Evolutionary conservation across 2,797 vertebrate species (phyloP).

Genomic region (Crocidura indochinensis): DNA sequence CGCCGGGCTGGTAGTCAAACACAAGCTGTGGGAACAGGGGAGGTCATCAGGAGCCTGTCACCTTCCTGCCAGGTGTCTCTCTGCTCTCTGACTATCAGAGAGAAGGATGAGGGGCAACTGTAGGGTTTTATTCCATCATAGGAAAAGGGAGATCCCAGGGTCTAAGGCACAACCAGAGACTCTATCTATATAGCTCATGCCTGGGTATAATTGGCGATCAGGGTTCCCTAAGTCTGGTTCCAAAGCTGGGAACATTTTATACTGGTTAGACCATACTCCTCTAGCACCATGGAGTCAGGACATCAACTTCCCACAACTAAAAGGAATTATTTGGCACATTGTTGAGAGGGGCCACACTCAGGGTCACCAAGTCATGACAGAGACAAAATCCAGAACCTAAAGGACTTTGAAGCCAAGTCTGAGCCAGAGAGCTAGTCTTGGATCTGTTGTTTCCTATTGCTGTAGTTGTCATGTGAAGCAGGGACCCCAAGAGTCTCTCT

Average conservation of each 20-base stretch:
- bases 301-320: too few species aligned
- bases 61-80: background rate
- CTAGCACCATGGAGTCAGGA: too few species aligned
- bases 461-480: background rate
- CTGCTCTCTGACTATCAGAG: background rate
- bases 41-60: conserved; percentile 10
- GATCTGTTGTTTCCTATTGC: too few species aligned
- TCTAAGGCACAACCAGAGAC: background rate
- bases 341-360: too few species aligned
- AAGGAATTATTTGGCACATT: too few species aligned
- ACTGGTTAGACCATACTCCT: too few species aligned
- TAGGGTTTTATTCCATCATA: background rate
- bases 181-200: background rate
- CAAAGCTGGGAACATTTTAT: too few species aligned
- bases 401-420: background rate
- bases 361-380: too few species aligned
- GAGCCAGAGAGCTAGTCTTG: background rate
- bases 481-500: background rate
- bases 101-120: too few species aligned
- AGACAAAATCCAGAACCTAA: background rate
- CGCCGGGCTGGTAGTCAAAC: conserved; percentile 95
- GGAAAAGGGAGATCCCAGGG: background rate
- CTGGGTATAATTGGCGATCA: too few species aligned
- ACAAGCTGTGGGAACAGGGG: conserved; percentile 92
- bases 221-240: too few species aligned